These are phyloP conservation scores for Himalopsyche phryganea DNA, from an alignment of 1,140 invertebrate species.

Conservation along the genomic window DNA sequence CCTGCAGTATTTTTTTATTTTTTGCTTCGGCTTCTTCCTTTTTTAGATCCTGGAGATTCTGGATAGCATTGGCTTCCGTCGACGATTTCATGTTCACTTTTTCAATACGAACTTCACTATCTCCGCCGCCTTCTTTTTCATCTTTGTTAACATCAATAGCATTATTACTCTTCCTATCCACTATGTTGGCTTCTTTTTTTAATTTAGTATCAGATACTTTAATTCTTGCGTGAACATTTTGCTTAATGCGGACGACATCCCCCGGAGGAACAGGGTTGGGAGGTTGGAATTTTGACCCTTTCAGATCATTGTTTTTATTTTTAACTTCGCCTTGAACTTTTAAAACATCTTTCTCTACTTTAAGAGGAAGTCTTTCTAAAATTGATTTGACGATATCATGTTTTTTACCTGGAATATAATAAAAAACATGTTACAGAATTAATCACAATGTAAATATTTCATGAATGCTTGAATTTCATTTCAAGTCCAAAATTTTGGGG, in stretches of 20 bases:
- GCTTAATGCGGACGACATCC: slow-evolving; percentile 23
- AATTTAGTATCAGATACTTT: slow-evolving; percentile 3
- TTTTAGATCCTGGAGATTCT: background rate
- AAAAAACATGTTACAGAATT: no score
- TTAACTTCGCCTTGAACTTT: no score
- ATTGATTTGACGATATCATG: no score
- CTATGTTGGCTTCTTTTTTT: background rate
- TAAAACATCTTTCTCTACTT: no score
- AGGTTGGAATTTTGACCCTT: slow-evolving; percentile 47
- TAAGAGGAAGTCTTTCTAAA: no score
- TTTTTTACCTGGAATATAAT: no score
- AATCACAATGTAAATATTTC: no score
- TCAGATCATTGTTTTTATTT: no score
- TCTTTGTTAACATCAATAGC: slow-evolving; percentile 5
- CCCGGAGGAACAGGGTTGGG: slow-evolving; percentile 48
- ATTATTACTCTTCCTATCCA: slow-evolving; percentile 4
- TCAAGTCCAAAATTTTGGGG: no score
- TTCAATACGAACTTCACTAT: slow-evolving; percentile 16
- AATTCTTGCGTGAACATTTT: slow-evolving; percentile 8
- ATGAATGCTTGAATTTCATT: no score
- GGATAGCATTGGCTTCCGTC: background rate
- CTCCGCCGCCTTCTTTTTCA: slow-evolving; percentile 22
- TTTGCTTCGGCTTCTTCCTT: background rate
- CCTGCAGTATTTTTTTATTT: slow-evolving; percentile 20
- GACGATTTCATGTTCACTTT: background rate